Percentiles rank a stretch among this genome's conserved stretches.
phyloP scores from a whole-genome alignment of 1,140 invertebrate species.

The Apis cerana region DNA sequence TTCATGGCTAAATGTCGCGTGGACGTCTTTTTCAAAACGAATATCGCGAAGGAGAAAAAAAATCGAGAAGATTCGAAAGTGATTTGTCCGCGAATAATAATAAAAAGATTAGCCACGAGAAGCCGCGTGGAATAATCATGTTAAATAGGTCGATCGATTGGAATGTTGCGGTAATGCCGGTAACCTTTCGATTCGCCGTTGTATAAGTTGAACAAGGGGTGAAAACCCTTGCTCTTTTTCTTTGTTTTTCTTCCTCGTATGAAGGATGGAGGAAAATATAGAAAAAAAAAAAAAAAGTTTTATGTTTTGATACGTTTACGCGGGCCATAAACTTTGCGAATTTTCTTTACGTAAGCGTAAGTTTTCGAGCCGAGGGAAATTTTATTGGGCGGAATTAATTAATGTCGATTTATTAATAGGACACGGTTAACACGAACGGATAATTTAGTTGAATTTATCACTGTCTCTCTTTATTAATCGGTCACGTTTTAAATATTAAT shows the following conservation, averaged over 20 bases:
- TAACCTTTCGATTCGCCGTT: not conserved
- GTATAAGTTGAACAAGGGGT: not conserved
- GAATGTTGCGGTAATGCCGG: conserved; percentile 22
- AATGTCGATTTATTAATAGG: not conserved
- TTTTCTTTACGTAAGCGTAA: not conserved
- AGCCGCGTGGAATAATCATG: conserved; percentile 40
- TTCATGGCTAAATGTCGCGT: not conserved
- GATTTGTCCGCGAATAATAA: not conserved
- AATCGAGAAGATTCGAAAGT: not conserved
- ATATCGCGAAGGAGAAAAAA: not conserved
- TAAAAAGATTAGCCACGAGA: conserved; percentile 26
- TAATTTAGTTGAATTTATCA: too few species aligned
- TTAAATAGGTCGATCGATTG: conserved; percentile 48
- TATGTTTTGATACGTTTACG: not conserved
- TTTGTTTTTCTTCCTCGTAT: too few species aligned
- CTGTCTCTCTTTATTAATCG: too few species aligned
- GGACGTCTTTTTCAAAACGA: too few species aligned
- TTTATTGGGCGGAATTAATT: not conserved
- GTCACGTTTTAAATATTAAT: too few species aligned
- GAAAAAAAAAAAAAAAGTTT: not conserved
- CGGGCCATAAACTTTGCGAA: not conserved
- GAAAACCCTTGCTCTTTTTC: not conserved
- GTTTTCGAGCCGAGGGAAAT: not conserved
- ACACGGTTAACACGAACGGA: not conserved
- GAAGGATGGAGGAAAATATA: not conserved